Conservation (phyloP, 2,113 vertebrate genomes). For the Chauna torquata region DNA sequence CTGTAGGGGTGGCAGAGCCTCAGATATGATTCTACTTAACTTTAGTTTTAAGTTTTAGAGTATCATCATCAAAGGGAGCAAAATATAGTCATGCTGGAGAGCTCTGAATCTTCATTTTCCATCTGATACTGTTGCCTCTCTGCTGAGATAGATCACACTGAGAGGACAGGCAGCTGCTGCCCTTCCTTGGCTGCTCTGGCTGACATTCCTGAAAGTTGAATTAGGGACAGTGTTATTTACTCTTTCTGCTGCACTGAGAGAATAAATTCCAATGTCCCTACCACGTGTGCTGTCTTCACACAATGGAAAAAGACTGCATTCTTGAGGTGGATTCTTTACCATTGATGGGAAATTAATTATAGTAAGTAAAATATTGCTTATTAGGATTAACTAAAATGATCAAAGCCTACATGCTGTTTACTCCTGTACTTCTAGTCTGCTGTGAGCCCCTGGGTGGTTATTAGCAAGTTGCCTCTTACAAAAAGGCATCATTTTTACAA, state of each 20-base stretch:
- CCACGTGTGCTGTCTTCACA: constrained; percentile 17
- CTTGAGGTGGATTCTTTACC: constrained; percentile 38
- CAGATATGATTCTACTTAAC: background rate
- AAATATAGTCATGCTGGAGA: background rate
- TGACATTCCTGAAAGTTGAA: constrained; percentile 68
- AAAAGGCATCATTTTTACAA: background rate
- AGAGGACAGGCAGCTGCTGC: constrained; percentile 51
- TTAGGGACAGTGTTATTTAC: constrained; percentile 67
- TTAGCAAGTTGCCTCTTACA: background rate
- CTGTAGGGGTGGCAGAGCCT: background rate
- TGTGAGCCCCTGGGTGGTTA: background rate
- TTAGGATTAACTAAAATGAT: background rate
- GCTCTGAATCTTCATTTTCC: background rate
- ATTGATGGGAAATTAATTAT: constrained; percentile 35
- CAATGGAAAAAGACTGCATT: background rate
- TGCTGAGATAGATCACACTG: constrained; percentile 7
- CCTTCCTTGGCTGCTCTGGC: constrained; percentile 53
- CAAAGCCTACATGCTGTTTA: background rate
- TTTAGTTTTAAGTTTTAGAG: background rate
- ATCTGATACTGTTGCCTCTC: background rate
- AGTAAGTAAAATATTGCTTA: background rate
- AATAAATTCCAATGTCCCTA: constrained; percentile 24
- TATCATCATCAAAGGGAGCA: background rate
- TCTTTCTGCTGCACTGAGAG: constrained; percentile 33
- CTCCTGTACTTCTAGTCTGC: background rate